Base-by-base conservation (phyloP, 2,888 invertebrate species). In the Ornithoptera priamus region DNA sequence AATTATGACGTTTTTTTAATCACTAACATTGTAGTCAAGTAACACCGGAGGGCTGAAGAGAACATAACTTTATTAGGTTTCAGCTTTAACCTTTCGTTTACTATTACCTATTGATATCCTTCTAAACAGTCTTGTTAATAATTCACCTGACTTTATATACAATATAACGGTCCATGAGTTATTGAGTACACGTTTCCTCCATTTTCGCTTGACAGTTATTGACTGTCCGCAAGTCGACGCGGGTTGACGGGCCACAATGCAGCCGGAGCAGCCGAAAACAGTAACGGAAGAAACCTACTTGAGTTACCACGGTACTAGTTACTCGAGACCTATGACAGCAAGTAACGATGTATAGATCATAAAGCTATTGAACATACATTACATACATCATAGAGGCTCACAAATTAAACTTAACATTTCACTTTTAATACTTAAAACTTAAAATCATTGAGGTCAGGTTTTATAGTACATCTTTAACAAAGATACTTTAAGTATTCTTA, bases 131-230 rank as follows among this genome's bases (percentile, higher is more conserved):
- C 22, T 36, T 66, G 57, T 69, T 42, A 57, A 58, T 62, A 59
- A 58, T 63, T 59, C 50, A 53, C 58, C 59, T 62, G 53, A 30
- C 53, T 36, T 18, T 46, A 24, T 59, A 56, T 59, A 58, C 17
- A 24, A 58, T 67, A 63, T 20, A 42, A 67, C 17, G n/a, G 36
- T 36, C 46, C 24, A 58, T 58, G 62, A 24, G 42, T 63, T 67
- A 63, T 39, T 20, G 57, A 22, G 69, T 78, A 84, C 83, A 85
- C 73, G 82, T 74, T 81, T 83, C 78, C 78, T 82, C 82, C 83
- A 85, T 85, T 85, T 77, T 73, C 71, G 73, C 65, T 66, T 76
- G 84, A 82, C 82, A 81, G 79, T 79, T 83, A 83, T 83, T 81
- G 82, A 85, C 80, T 77, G 76, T 68, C 72, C 71, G 72, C 70